These are phyloP conservation scores for Loripinus fragilis DNA, from an alignment of 2,888 invertebrate genomes.

Conservation along the genomic window DNA sequence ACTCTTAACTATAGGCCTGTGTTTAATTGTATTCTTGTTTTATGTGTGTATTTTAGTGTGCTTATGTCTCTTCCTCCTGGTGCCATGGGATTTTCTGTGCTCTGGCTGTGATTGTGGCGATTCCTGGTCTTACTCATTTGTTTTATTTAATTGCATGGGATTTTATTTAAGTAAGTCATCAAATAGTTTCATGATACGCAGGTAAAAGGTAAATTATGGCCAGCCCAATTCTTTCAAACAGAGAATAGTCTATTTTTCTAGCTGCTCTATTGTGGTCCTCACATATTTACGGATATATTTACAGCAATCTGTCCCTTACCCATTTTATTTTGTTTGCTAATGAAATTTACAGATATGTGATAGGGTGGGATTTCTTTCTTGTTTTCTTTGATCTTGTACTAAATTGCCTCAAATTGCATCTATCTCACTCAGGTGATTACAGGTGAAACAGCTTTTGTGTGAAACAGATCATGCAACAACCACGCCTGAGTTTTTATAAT, in stretches of 20 bases:
- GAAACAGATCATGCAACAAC: conserved; percentile 7
- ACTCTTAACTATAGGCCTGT: too few species aligned
- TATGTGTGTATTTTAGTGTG: too few species aligned
- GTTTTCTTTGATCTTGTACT: conserved; percentile 14
- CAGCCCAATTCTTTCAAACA: conserved; percentile 2
- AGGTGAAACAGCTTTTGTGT: conserved; percentile 13
- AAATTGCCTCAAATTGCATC: conserved; percentile 15
- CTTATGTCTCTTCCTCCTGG: too few species aligned
- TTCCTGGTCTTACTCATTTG: too few species aligned
- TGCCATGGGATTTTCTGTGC: too few species aligned
- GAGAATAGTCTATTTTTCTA: neutral
- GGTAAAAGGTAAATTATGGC: neutral
- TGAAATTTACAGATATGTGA: conserved; percentile 9
- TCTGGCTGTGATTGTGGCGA: too few species aligned
- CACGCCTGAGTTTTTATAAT: neutral
- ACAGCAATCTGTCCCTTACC: conserved; percentile 12
- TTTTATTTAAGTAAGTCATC: too few species aligned
- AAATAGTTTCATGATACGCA: too few species aligned
- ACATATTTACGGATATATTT: conserved; percentile 10
- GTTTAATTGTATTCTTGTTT: too few species aligned
- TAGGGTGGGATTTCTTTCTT: conserved; percentile 10
- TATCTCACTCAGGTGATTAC: conserved; percentile 12
- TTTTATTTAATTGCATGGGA: too few species aligned
- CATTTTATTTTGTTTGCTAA: conserved; percentile 8
- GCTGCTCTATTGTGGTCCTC: conserved; percentile 7